A percentile compares a stretch with the other conserved stretches of the same genome.
Evolutionary conservation across 2,797 vertebrate species (phyloP).

Genomic region (Alauda arvensis): DNA sequence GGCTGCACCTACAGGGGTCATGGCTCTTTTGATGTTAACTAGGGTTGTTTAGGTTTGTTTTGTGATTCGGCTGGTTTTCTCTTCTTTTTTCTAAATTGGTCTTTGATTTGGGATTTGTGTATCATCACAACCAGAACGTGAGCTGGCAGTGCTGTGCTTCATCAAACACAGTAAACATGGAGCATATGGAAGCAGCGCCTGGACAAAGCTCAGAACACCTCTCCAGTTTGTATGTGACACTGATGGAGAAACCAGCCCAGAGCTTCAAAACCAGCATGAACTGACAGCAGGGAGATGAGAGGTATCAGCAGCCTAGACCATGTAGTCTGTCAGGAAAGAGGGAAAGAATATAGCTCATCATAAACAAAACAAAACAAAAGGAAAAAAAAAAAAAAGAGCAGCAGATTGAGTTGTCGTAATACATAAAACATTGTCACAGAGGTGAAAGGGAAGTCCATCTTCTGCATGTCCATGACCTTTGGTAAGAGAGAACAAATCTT

Average conservation of each 20-base stretch:
- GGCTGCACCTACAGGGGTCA: too few relatives aligned
- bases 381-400: background rate
- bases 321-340: background rate
- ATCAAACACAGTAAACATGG: rapidly evolving
- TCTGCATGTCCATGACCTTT: background rate
- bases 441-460: background rate
- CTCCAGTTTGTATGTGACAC: background rate
- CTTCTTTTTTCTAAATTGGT: rapidly evolving
- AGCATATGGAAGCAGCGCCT: background rate
- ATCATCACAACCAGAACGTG: rapidly evolving
- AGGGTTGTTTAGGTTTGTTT: rapidly evolving
- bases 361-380: background rate
- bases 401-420: background rate
- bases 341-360: background rate
- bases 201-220: background rate
- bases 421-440: background rate
- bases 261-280: background rate
- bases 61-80: background rate
- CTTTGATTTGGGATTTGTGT: background rate
- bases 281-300: background rate
- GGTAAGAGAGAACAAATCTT: background rate
- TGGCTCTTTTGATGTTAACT: background rate
- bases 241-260: background rate
- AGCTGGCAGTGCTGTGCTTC: too few relatives aligned
- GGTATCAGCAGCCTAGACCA: background rate